Evolutionary conservation across 1,140 invertebrate species (phyloP).

Genomic region (Monochamus saltuarius): DNA sequence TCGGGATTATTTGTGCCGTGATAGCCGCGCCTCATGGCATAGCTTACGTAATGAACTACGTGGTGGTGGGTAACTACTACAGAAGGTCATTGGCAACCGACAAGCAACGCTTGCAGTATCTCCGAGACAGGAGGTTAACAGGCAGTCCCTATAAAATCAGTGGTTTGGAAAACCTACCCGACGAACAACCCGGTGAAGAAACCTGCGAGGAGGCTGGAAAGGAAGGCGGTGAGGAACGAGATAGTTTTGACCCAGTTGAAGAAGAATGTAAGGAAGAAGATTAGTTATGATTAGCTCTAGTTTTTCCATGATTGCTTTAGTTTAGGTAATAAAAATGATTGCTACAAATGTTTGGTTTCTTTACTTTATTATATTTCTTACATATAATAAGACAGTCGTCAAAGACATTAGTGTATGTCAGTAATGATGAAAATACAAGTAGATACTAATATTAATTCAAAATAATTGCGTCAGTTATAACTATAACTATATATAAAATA

Average conservation of each 20-base stretch:
- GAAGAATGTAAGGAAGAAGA: conserved; percentile 15
- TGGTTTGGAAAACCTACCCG: conserved; percentile 17
- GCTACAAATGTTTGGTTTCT: too few species aligned
- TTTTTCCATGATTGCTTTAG: too few species aligned
- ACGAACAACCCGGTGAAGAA: conserved; percentile 9
- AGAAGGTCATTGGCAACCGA: conserved; percentile 19
- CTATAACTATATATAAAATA: too few species aligned
- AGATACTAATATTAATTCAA: too few species aligned
- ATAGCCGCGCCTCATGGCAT: conserved; percentile 58
- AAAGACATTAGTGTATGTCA: too few species aligned
- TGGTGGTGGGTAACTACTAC: conserved; percentile 56
- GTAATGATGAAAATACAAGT: too few species aligned
- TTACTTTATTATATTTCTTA: too few species aligned
- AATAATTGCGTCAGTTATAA: too few species aligned
- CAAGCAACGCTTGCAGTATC: conserved; percentile 26
- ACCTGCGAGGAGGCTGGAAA: background rate
- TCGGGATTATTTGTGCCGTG: conserved; percentile 57
- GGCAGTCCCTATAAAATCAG: conserved; percentile 28
- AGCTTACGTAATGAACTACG: conserved; percentile 59
- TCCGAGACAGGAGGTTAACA: conserved; percentile 30
- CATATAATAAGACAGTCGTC: too few species aligned
- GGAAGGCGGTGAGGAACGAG: background rate
- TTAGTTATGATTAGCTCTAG: background rate
- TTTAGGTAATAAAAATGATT: too few species aligned
- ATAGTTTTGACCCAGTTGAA: conserved; percentile 2